These are phyloP conservation scores for Morus bassanus DNA, from an alignment of 2,797 vertebrate species.

Conservation along the genomic window DNA sequence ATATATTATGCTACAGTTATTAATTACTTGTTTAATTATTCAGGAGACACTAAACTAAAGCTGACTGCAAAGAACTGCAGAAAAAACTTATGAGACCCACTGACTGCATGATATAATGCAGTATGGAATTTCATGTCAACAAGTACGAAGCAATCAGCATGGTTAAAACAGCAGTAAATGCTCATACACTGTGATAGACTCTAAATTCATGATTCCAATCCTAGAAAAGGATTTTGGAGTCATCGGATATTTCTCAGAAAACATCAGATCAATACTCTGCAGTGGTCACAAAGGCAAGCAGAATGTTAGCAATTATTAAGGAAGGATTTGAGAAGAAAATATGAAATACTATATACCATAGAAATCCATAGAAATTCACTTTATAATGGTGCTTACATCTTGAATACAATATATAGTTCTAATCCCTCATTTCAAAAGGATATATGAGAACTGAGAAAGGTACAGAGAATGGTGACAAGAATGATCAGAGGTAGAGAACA, in stretches of 20 bases:
- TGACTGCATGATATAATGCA: background rate
- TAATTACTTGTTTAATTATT: conserved; percentile 48
- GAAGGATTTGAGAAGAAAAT: conserved; percentile 43
- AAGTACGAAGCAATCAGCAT: conserved; percentile 1
- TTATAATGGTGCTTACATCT: background rate
- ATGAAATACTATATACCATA: background rate
- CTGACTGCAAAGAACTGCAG: background rate
- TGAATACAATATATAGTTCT: conserved; percentile 28
- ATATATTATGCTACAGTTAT: background rate
- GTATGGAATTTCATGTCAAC: conserved; percentile 1
- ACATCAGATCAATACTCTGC: conserved; percentile 18
- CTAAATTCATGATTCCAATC: conserved; percentile 9
- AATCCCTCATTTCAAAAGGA: conserved; percentile 42
- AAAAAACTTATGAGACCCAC: background rate
- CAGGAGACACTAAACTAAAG: background rate
- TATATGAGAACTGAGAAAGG: background rate
- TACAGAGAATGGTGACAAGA: background rate
- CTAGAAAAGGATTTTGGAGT: conserved; percentile 26
- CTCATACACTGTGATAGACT: background rate
- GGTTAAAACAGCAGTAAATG: conserved; percentile 36
- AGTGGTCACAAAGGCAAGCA: background rate
- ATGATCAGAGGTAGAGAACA: background rate
- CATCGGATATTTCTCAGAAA: conserved; percentile 37
- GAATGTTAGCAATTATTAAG: conserved; percentile 24
- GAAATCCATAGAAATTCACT: conserved; percentile 26